These are phyloP conservation scores for Caenorhabditis japonica DNA, from an alignment of 2,888 invertebrate genomes.

Conservation along the genomic window DNA sequence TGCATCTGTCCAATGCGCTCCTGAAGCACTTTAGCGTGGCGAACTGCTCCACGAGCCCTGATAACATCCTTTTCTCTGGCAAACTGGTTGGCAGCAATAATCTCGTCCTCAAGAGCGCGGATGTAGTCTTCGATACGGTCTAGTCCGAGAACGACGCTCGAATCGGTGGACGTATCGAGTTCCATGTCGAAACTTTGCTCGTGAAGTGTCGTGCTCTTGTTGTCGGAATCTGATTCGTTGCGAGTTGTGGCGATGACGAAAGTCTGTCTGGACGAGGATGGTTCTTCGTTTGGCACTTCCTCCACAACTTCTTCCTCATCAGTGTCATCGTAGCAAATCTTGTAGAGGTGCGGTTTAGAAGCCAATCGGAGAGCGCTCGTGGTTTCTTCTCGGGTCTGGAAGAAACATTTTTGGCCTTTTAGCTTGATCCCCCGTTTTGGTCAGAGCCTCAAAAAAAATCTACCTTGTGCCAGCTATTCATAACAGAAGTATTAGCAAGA, in stretches of 20 bases:
- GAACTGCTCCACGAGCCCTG: slow-evolving; percentile 17
- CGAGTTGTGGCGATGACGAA: slow-evolving; percentile 8
- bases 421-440: too few relatives aligned
- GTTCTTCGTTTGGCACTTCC: neutral
- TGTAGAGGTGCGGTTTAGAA: slow-evolving; percentile 7
- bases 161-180: slow-evolving; percentile 13
- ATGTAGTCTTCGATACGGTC: slow-evolving; percentile 28
- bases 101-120: slow-evolving; percentile 23
- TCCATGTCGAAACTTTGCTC: slow-evolving; percentile 20
- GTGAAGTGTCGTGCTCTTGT: neutral
- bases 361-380: slow-evolving; percentile 1
- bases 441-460: neutral
- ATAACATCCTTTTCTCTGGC: slow-evolving; percentile 11
- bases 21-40: slow-evolving; percentile 14
- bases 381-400: slow-evolving; percentile 26
- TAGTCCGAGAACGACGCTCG: slow-evolving; percentile 12
- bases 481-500: slow-evolving; percentile 7
- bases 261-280: neutral
- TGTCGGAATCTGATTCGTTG: neutral
- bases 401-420: neutral
- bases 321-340: slow-evolving; percentile 35
- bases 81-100: slow-evolving; percentile 12
- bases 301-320: slow-evolving; percentile 32
- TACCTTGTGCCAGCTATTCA: slow-evolving; percentile 23
- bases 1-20: slow-evolving; percentile 23